phyloP scores from a whole-genome alignment of 2,797 vertebrate genomes.

The Varecia variegata region DNA sequence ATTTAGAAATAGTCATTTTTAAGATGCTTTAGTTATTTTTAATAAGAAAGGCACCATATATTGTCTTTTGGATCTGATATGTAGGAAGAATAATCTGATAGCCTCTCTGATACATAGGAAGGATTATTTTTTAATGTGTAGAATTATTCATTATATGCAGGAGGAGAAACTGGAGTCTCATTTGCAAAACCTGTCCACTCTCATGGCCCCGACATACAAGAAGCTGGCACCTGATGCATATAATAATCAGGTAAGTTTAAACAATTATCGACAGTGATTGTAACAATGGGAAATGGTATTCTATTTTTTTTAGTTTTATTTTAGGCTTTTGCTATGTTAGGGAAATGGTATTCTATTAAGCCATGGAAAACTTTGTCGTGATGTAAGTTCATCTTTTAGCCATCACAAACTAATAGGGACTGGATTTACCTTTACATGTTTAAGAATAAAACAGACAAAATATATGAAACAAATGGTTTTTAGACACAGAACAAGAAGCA shows the following conservation, averaged over 20 bases:
- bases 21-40: background rate
- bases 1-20: background rate
- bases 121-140: constrained; percentile 26
- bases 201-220: constrained; percentile 95
- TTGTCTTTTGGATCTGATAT: background rate
- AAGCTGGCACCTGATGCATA: constrained; percentile 97
- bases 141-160: constrained; percentile 82
- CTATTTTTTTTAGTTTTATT: too few relatives aligned
- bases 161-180: constrained; percentile 94
- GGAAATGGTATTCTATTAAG: background rate
- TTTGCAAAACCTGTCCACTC: constrained; percentile 94
- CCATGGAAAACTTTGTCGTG: background rate
- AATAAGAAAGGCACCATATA: background rate
- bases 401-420: background rate
- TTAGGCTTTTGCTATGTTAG: too few relatives aligned
- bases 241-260: constrained; percentile 92
- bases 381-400: background rate
- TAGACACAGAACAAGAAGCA: background rate
- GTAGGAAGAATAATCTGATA: background rate
- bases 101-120: background rate
- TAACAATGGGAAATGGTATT: background rate
- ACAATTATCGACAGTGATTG: background rate
- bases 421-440: background rate
- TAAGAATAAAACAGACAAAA: background rate
- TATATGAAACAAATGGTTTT: background rate